phyloP scores from a whole-genome alignment of 2,113 vertebrate genomes.

The Aldabrachelys gigantea region DNA sequence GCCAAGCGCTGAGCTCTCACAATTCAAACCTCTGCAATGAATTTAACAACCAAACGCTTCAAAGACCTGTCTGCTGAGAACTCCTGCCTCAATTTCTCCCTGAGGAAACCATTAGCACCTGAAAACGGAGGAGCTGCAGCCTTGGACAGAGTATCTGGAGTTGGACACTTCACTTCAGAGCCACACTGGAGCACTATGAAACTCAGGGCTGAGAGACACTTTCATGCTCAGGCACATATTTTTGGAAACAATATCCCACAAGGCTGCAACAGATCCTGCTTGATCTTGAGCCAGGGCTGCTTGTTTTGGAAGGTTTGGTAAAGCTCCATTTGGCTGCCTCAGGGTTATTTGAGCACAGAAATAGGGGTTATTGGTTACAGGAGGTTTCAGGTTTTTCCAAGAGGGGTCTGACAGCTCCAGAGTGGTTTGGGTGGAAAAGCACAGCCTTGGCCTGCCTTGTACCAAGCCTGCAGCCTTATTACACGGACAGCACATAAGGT shows the following conservation, averaged over 20 bases:
- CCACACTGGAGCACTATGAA: rapidly evolving
- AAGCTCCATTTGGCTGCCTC: conserved; percentile 42
- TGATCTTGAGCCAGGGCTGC: conserved; percentile 48
- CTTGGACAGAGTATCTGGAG: background rate
- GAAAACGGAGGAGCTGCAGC: conserved; percentile 17
- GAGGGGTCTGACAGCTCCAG: background rate
- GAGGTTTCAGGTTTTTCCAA: background rate
- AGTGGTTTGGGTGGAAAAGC: rapidly evolving
- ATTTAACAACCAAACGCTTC: conserved; percentile 53
- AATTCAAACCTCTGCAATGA: background rate
- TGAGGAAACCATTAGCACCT: conserved; percentile 62
- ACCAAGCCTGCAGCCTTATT: background rate
- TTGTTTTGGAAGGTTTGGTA: conserved; percentile 54
- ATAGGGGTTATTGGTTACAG: background rate
- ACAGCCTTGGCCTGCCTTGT: background rate
- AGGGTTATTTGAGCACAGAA: background rate
- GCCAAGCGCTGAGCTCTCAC: conserved; percentile 41
- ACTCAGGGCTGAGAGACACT: background rate
- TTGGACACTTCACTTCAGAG: background rate
- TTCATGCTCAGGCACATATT: background rate
- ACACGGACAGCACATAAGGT: background rate
- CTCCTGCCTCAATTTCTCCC: background rate
- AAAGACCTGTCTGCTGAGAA: background rate
- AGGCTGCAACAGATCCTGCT: conserved; percentile 48
- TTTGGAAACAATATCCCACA: conserved; percentile 55